phyloP scores from a whole-genome alignment of 2,888 invertebrate species.

The Zaprionus lineosus region DNA sequence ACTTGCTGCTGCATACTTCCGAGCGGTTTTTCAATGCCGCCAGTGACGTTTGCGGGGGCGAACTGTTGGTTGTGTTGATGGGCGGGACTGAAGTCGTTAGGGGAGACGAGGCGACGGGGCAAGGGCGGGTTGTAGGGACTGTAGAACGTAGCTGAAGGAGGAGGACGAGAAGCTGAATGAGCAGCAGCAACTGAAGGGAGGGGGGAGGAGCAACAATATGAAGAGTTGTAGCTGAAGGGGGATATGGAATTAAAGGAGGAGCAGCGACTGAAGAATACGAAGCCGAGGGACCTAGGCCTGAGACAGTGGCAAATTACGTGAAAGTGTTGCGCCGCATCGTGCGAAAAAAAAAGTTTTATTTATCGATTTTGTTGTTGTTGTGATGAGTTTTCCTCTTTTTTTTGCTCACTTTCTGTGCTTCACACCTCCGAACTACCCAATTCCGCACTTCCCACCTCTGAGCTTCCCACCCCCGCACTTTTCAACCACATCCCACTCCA shows the following conservation, averaged over 20 bases:
- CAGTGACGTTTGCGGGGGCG: conserved; percentile 8
- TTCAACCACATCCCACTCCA: background rate
- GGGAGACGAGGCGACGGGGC: too few species aligned
- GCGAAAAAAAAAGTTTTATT: conserved; percentile 68
- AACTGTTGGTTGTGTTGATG: background rate
- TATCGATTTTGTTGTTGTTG: conserved; percentile 66
- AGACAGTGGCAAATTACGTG: conserved; percentile 63
- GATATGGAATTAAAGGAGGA: too few species aligned
- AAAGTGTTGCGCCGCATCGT: conserved; percentile 70
- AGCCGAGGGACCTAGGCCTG: too few species aligned
- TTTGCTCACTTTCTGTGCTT: too few species aligned
- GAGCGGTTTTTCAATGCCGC: conserved; percentile 63
- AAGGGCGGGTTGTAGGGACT: too few species aligned
- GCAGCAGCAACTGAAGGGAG: too few species aligned
- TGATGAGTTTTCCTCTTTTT: background rate
- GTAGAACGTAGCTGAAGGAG: too few species aligned
- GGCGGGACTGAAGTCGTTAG: background rate
- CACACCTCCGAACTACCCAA: background rate
- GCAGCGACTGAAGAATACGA: conserved; percentile 1
- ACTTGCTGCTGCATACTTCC: conserved; percentile 69
- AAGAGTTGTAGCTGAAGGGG: too few species aligned
- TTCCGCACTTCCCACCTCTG: too few species aligned
- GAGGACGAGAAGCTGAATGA: too few species aligned
- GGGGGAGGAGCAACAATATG: too few species aligned
- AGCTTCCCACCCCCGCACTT: background rate